phyloP scores from a whole-genome alignment of 2,797 vertebrate genomes.

The Pitangus sulphuratus region DNA sequence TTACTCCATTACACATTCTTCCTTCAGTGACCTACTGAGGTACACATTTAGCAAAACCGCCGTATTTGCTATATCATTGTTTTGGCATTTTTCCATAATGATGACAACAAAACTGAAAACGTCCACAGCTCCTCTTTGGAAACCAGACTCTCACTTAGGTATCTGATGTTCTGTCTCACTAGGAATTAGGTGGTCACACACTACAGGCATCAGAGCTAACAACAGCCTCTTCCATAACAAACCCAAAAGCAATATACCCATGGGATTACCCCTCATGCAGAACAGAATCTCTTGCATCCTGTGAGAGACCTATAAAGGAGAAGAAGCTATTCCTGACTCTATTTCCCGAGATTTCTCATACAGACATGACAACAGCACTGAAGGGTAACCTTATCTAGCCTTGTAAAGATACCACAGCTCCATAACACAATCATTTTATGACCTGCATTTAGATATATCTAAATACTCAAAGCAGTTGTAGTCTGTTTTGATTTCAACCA shows the following conservation, averaged over 20 bases:
- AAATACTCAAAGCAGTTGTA: not conserved
- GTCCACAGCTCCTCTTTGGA: not conserved
- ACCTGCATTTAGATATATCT: not conserved
- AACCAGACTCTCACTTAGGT: not conserved
- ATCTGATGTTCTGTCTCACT: not conserved
- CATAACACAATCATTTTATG: not conserved
- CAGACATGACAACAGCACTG: not conserved
- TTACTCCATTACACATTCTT: not conserved
- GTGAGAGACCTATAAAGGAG: not conserved
- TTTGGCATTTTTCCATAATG: not conserved
- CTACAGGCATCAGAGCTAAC: not conserved
- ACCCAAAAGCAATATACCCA: not conserved
- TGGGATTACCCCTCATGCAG: not conserved
- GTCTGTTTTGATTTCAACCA: not conserved
- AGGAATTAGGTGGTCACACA: not conserved
- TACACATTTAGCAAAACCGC: not conserved
- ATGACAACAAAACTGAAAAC: fast-evolving
- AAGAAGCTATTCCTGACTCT: not conserved
- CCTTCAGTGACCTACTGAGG: not conserved
- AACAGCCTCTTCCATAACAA: not conserved
- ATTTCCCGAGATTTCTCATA: not conserved
- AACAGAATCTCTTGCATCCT: not conserved
- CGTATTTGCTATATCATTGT: fast-evolving
- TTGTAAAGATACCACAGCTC: not conserved
- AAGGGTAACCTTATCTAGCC: not conserved